Base-by-base conservation (phyloP, 2,888 invertebrate genomes). In the Drosophila monieri region DNA sequence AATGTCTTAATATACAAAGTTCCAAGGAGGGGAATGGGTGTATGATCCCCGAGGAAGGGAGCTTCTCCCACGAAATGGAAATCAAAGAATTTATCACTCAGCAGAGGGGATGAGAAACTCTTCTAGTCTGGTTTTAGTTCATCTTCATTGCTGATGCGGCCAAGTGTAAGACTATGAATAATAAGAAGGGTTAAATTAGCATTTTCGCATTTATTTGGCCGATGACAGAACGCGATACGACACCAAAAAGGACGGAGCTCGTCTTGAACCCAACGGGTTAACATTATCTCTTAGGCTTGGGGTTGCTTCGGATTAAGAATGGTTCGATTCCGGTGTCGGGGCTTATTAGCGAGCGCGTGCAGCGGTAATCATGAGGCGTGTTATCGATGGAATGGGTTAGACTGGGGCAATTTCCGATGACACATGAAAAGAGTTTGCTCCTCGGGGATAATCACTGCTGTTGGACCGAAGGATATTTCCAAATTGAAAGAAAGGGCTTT, bases 111-210 rank as follows among this genome's bases (percentile, higher is more conserved):
- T 9, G 6, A 41, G 43, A 15, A 43, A 14, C 4, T 15, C 6
- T 15, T 39, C 21, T 30, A 23, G 12, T 58, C 78, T 44, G 44
- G 65, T 14, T 43, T 58, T 57, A 56, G 43, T 53, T 52, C 69
- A 54, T 54, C 71, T 69, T 59, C 64, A 67, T 47, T 70, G 69
- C 54, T 74, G 57, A 68, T 41, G 53, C 75, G 78, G 70, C 76
- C 78, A 85, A 83, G 73, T 81, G 77, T 77, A 85, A 89, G 87
- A 88, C 90, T 88, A 90, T 90, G 90, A 90, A 90, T 90, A 89
- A 85, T 88, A 89, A 90, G 88, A 90, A 90, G 89, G 89, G 89
- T 90, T 90, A 87, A 90, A 90, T 90, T 90, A 88, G 89, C 90
- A 90, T 90, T 89, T 89, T 87, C 84, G 83, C 84, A 86, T 86